Conservation (phyloP, 2,888 invertebrate species). For the Chironomus tentans region DNA sequence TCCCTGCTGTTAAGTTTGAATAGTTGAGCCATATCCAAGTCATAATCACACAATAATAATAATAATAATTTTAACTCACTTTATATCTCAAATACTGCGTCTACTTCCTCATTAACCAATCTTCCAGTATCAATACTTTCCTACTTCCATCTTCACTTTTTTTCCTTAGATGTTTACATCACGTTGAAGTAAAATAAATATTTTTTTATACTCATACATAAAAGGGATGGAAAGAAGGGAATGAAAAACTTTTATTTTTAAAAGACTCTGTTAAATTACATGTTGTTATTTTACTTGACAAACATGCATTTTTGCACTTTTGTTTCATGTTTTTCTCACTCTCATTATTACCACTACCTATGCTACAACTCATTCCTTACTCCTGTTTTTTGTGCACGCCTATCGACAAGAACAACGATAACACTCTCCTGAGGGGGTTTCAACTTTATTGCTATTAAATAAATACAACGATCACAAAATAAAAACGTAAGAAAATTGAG, state of each 20-base stretch:
- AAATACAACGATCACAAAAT: background rate
- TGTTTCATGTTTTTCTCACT: background rate
- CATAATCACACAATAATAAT: no score
- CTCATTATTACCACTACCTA: background rate
- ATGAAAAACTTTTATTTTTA: background rate
- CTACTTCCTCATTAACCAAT: no score
- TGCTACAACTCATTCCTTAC: background rate
- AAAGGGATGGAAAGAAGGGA: background rate
- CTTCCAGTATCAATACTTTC: no score
- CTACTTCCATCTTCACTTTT: background rate
- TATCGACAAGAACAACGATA: no score
- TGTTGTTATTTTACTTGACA: conserved; percentile 2
- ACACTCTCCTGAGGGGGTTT: background rate
- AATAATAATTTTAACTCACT: no score
- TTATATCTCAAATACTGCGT: no score
- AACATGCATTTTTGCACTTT: conserved; percentile 8
- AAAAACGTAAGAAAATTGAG: background rate
- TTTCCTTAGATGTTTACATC: conserved; percentile 6
- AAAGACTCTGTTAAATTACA: background rate
- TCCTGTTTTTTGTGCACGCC: no score
- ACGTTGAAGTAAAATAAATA: conserved; percentile 7
- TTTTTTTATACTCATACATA: background rate
- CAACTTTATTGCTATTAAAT: conserved; percentile 5
- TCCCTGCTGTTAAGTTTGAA: no score
- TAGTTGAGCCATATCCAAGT: no score